Percentiles rank a stretch among this genome's conserved stretches.
Conservation (phyloP, 2,888 invertebrate genomes). For the Callosobruchus maculatus region DNA sequence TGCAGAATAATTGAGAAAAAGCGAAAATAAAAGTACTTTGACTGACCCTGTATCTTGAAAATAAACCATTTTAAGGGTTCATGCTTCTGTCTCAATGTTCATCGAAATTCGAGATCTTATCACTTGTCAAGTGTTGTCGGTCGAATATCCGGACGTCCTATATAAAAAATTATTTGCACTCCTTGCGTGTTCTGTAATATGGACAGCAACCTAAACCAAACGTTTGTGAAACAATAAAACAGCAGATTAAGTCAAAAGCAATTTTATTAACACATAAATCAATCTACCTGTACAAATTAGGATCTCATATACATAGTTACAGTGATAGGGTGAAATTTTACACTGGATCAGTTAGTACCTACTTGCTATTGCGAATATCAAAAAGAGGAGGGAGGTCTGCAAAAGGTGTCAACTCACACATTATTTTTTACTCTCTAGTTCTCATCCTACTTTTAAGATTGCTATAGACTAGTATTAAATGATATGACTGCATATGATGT, state of each 20-base stretch:
- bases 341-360: slow-evolving; percentile 47
- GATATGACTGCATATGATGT: neutral
- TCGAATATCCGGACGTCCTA: too few species aligned
- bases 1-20: too few species aligned
- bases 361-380: slow-evolving; percentile 37
- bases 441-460: neutral
- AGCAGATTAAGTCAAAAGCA: slow-evolving; percentile 42
- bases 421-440: neutral
- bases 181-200: too few species aligned
- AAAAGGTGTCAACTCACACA: neutral
- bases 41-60: too few species aligned
- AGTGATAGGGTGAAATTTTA: slow-evolving; percentile 48
- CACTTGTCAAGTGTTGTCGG: too few species aligned
- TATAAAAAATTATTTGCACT: too few species aligned
- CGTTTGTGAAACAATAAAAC: neutral
- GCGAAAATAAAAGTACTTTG: too few species aligned
- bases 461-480: neutral
- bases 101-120: too few species aligned
- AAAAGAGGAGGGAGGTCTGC: slow-evolving; percentile 8
- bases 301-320: slow-evolving; percentile 46
- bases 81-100: too few species aligned
- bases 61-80: too few species aligned
- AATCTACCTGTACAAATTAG: slow-evolving; percentile 51
- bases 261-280: slow-evolving; percentile 49
- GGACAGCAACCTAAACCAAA: too few species aligned